Conservation (phyloP, 2,797 vertebrate genomes). For the Tympanoctomys barrerae region DNA sequence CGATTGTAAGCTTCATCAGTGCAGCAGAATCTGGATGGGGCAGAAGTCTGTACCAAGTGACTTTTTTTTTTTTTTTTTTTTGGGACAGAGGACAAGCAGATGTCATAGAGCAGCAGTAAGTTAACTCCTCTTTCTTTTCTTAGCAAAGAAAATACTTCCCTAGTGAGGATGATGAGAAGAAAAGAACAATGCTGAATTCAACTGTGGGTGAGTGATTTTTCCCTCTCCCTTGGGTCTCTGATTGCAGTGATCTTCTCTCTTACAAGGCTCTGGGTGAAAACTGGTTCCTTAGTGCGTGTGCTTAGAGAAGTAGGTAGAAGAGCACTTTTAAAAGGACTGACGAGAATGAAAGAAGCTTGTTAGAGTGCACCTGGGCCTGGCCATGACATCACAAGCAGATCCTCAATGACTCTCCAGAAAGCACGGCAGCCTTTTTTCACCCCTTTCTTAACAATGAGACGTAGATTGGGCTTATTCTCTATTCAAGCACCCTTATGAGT, state of each 20-base stretch:
- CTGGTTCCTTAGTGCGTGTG: constrained; percentile 69
- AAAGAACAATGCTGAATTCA: neutral
- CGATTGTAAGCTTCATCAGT: neutral
- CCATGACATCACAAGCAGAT: constrained; percentile 78
- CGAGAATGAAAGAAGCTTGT: constrained; percentile 73
- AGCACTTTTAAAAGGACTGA: constrained; percentile 74
- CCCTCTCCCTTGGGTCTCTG: constrained; percentile 56
- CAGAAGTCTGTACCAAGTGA: neutral
- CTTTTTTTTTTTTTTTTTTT: neutral
- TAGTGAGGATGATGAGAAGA: neutral
- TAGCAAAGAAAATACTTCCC: constrained; percentile 44
- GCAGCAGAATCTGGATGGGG: neutral
- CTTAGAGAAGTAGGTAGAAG: constrained; percentile 67
- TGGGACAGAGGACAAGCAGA: neutral
- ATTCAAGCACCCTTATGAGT: constrained; percentile 84
- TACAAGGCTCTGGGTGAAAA: constrained; percentile 70
- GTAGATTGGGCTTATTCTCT: constrained; percentile 84
- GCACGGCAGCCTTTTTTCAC: constrained; percentile 77
- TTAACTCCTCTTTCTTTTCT: constrained; percentile 62
- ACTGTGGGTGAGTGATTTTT: constrained; percentile 75
- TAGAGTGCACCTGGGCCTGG: constrained; percentile 81
- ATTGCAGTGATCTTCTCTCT: constrained; percentile 76
- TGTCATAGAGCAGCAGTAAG: neutral
- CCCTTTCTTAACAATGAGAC: constrained; percentile 85
- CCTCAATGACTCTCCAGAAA: constrained; percentile 74